These are phyloP conservation scores for Morphnarchus princeps DNA, from an alignment of 2,113 vertebrate genomes.

Conservation along the genomic window DNA sequence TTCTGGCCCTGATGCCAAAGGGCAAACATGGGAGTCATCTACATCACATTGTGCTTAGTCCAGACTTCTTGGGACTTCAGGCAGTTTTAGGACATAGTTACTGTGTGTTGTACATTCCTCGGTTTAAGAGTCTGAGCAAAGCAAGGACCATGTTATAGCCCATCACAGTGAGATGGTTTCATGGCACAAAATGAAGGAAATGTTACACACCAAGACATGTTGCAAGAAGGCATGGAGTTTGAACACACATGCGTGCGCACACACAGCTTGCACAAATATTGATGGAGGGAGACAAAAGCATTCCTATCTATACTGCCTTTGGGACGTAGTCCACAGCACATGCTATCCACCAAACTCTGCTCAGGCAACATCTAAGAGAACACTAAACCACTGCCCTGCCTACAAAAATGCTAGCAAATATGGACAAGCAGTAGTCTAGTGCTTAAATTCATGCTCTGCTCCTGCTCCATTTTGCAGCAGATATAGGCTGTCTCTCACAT, in stretches of 20 bases:
- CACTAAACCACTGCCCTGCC: not conserved
- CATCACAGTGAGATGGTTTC: not conserved
- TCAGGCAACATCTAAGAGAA: not conserved
- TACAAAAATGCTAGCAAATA: not conserved
- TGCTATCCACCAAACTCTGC: not conserved
- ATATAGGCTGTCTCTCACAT: not conserved
- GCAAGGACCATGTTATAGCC: not conserved
- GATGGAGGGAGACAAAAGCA: not conserved
- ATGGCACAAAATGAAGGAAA: not conserved
- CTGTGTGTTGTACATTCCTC: not conserved
- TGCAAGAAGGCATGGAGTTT: not conserved
- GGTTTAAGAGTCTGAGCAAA: not conserved
- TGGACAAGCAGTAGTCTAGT: not conserved
- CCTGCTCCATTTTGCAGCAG: not conserved
- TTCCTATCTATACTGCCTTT: not conserved
- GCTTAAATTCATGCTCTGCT: not conserved
- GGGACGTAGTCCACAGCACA: not conserved
- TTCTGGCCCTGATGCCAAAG: not conserved
- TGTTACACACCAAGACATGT: not conserved
- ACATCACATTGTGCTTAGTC: not conserved
- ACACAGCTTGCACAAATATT: not conserved
- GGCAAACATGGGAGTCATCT: not conserved
- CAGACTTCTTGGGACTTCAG: not conserved
- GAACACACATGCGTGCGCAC: not conserved
- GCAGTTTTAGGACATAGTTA: not conserved